Percentiles rank a stretch among this genome's conserved stretches.
phyloP scores from a whole-genome alignment of 2,113 vertebrate species.

The Heptranchias perlo region DNA sequence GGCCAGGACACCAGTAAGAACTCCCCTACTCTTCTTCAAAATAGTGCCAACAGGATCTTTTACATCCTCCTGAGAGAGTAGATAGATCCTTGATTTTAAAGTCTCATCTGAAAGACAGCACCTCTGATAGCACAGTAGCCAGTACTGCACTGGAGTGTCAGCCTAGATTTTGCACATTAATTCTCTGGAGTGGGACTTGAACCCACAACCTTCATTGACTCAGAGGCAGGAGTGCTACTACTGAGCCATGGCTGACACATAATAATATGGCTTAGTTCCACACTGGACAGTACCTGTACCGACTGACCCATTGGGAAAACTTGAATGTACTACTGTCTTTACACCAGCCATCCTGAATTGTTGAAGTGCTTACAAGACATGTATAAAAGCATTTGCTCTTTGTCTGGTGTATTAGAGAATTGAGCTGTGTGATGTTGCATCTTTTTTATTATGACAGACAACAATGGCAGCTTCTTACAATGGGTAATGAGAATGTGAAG shows the following conservation, averaged over 20 bases:
- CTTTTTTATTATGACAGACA: not conserved
- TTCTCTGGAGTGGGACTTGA: not conserved
- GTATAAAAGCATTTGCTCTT: not conserved
- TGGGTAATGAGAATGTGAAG: constrained; percentile 14
- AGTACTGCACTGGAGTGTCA: too few species aligned
- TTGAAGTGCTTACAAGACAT: not conserved
- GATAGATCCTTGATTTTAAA: not conserved
- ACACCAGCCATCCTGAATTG: not conserved
- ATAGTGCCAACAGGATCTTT: not conserved
- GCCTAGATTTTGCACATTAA: not conserved
- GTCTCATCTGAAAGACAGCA: not conserved
- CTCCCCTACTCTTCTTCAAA: too few species aligned
- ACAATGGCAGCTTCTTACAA: not conserved
- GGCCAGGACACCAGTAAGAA: too few species aligned
- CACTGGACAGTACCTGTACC: not conserved
- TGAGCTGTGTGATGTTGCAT: not conserved
- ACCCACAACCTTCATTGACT: not conserved
- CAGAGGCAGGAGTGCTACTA: not conserved
- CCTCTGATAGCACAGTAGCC: not conserved
- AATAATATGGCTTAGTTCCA: not conserved
- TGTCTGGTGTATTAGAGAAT: not conserved
- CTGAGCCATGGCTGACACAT: not conserved
- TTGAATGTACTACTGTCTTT: not conserved
- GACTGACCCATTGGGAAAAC: not conserved
- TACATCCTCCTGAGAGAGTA: too few species aligned